Percentiles rank a stretch among this genome's conserved stretches.
Conservation (phyloP, 2,888 invertebrate species). For the Pantelozetes paolii region DNA sequence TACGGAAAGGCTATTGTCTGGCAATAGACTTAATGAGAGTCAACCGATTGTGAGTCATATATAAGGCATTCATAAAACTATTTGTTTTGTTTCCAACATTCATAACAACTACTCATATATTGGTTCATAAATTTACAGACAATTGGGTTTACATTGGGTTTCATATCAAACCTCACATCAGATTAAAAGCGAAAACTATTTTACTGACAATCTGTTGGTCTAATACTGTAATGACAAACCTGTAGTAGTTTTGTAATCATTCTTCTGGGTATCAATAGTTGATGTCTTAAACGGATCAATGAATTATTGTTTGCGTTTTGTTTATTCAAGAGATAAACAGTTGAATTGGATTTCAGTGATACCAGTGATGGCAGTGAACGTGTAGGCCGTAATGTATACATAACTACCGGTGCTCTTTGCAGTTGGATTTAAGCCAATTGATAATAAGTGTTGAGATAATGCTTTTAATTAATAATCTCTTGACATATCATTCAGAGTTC, state of each 20-base stretch:
- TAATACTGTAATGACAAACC: conserved; percentile 43
- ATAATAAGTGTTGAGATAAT: neutral
- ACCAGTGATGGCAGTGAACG: conserved; percentile 33
- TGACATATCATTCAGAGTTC: neutral
- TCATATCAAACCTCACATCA: too few relatives aligned
- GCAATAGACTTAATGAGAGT: neutral
- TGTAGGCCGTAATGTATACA: conserved; percentile 26
- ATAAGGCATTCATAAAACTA: neutral
- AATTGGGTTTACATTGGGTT: neutral
- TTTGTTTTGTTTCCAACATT: conserved; percentile 13
- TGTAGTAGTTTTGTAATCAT: conserved; percentile 47
- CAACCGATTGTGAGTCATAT: conserved; percentile 17
- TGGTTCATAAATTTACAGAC: neutral
- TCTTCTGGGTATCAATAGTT: conserved; percentile 43
- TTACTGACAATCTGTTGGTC: neutral
- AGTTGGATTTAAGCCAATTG: neutral
- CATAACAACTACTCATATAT: neutral
- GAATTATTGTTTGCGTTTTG: conserved; percentile 9
- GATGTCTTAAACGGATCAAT: conserved; percentile 18
- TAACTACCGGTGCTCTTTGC: neutral
- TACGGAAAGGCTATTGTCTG: neutral
- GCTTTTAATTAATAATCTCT: neutral
- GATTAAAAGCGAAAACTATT: too few relatives aligned
- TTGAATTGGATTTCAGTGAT: conserved; percentile 16
- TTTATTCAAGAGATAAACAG: neutral